These are phyloP conservation scores for Podotricha telesiphe DNA, from an alignment of 2,888 invertebrate species.

Conservation along the genomic window DNA sequence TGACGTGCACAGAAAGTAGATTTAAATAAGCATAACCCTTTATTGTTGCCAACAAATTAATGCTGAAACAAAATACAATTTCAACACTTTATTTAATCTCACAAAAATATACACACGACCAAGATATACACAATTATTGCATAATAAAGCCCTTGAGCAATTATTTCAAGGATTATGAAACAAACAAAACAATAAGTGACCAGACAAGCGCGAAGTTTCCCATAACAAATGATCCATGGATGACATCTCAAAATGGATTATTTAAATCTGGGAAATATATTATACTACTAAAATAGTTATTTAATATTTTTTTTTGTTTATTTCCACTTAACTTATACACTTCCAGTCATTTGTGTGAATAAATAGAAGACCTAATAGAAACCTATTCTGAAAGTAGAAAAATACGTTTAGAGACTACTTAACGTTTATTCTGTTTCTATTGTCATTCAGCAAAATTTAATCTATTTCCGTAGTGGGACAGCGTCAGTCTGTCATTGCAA, in stretches of 20 bases:
- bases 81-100: not conserved
- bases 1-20: no score
- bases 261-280: conserved; percentile 1
- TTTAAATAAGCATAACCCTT: no score
- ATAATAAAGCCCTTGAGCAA: conserved; percentile 14
- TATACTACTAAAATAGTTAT: not conserved
- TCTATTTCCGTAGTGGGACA: no score
- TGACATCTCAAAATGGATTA: conserved; percentile 25
- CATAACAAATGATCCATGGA: conserved; percentile 33
- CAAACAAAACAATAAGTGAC: conserved; percentile 29
- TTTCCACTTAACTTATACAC: no score
- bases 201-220: conserved; percentile 36
- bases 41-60: not conserved
- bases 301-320: not conserved
- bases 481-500: no score
- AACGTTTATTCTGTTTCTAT: no score
- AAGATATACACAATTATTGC: conserved; percentile 10
- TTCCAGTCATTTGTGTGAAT: no score
- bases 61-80: not conserved
- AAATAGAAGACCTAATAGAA: no score
- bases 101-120: not conserved
- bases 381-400: no score
- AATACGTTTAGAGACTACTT: no score
- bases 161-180: conserved; percentile 25
- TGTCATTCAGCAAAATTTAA: no score